Base-by-base conservation (phyloP, 2,888 invertebrate species). In the Sceliomorpha sp. region DNA sequence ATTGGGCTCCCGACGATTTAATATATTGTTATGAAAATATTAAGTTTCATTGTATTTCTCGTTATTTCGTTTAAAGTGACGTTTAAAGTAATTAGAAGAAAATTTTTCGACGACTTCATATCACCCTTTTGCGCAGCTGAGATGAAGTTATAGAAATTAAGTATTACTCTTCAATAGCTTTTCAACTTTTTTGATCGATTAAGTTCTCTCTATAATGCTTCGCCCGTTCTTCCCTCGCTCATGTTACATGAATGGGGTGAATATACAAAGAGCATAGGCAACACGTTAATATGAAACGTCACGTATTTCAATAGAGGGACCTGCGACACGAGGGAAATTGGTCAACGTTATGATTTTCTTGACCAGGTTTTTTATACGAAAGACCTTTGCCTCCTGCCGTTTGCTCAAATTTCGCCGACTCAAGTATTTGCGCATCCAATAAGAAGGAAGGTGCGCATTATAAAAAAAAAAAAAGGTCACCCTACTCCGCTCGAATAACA, bases 201-300 rank as follows among this genome's bases (percentile, higher is more conserved):
- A 44, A 24, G 53, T 42, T 47, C 47, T 29, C 42, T 13, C 20
- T 59, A 48, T 58, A 39, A 56, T 60, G 39, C 6, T 36, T 44
- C 10, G 13, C 56, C 31, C 51, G 32, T 66, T 67, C 42, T 40
- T 60, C 45, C 68, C 56, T 45, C 45, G 36, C 29, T 40, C 45
- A 36, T 40, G 37, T 14, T 47, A 37, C 34, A 40, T 51, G 62
- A 63, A 69, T 40, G 58, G 58, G 58, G 69, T 63, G 69, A 55
- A 63, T 53, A 42, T 44, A 69, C 69, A 69, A 69, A 63, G 63
- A 63, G 44, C 50, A 32, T 26, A 29, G 53, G 69, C 63, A 39
- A 63, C 69, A 40, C 63, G 58, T 63, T 69, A 69, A 69, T 69
- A 69, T 63, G 39, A 48, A 47, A 59, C 58, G 70, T 63, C 70